Evolutionary conservation across 2,797 vertebrate genomes (phyloP), one percentile per base, ranked within the genome.

Genomic region (Triplophysa yarkandensis): DNA sequence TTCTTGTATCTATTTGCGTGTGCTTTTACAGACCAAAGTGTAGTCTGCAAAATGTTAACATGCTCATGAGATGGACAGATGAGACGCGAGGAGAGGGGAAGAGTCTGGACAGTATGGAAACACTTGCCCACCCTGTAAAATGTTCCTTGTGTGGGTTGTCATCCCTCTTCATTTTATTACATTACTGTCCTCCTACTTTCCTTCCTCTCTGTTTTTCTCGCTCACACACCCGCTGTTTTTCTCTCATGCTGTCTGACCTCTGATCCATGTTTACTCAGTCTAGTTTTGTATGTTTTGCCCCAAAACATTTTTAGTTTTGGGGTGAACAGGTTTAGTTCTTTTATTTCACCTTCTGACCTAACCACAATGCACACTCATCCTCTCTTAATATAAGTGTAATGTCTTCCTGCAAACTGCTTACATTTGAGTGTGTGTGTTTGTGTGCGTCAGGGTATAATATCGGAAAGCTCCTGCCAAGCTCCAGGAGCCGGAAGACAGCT

Each of bases 91-190:
- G 48, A 71, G 55, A 30, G 55, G 39, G 86, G 81, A 89, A 58
- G 67, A 30, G 41, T 81, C 82, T 80, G 81, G 84, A 83, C 78
- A 70, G 82, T 82, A 87, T 88, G 91, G 90, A 93, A 91, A 92
- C 82, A 87, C 80, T 90, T 27, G 87, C 89, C 89, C 90, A 86
- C 87, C 86, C 86, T 89, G 89, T 92, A 92, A 92, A 90, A 91
- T 79, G 85, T 90, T 92, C 89, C 89, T 77, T 86, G 88, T 86
- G 86, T 88, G 88, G 85, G 83, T 80, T 83, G 87, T 83, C 82
- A 80, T 69, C 81, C 84, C 82, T 83, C 85, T 81, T 65, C 74
- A 71, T 76, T 52, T 80, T 74, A 68, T 62, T 19, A 65, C 28
- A 58, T 58, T 58, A 9, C 9, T 58, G 48, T 34, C 41, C n/a